phyloP scores from a whole-genome alignment of 2,797 vertebrate species.

The Anableps anableps region DNA sequence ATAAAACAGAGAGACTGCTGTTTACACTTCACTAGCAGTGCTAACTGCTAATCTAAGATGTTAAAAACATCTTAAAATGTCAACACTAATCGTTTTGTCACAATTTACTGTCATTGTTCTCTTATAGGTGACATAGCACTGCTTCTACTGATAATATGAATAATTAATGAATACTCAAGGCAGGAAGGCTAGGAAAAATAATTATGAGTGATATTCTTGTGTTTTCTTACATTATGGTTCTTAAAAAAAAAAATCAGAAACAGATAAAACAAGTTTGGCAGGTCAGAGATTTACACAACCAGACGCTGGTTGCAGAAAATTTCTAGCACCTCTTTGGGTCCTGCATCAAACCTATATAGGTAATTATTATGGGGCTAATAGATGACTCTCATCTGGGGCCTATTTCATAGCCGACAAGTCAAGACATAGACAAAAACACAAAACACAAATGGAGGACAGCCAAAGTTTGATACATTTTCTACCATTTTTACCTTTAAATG shows the following conservation, averaged over 20 bases:
- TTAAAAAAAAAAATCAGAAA: too few species aligned
- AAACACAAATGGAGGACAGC: background rate
- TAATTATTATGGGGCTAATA: too few species aligned
- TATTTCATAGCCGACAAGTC: too few species aligned
- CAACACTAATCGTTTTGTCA: background rate
- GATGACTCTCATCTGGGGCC: too few species aligned
- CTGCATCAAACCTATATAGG: too few species aligned
- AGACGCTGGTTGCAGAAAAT: too few species aligned
- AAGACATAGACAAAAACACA: background rate
- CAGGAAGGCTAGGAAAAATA: background rate
- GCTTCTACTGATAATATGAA: background rate
- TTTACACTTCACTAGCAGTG: background rate
- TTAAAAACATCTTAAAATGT: background rate
- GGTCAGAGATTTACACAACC: too few species aligned
- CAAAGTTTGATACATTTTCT: background rate
- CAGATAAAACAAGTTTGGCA: too few species aligned
- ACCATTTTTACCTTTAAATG: background rate
- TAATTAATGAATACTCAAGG: background rate
- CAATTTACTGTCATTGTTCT: background rate
- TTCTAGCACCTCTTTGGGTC: too few species aligned
- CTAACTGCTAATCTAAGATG: conserved; percentile 1
- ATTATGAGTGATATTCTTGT: too few species aligned
- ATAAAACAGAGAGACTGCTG: background rate
- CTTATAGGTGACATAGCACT: background rate
- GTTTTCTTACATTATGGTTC: too few species aligned